Evolutionary conservation across 1,140 invertebrate genomes (phyloP), one percentile per base, ranked within the genome.

Genomic region (Druon quercuslanigerum): DNA sequence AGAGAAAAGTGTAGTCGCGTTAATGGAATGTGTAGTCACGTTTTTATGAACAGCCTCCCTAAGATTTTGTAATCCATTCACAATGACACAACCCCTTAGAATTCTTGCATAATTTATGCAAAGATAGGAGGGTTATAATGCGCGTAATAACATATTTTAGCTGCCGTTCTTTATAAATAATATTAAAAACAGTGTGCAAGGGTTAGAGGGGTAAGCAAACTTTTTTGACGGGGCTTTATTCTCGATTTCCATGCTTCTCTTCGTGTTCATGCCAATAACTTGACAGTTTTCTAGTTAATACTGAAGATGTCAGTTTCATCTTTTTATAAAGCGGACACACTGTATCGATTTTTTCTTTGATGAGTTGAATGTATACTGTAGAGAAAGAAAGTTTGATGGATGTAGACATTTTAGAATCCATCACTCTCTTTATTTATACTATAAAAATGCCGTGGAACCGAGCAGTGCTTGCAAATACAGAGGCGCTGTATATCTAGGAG

Each of bases 11-110:
- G 33, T 66, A 40, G 60, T 40, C 60, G 60, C 13, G 14, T 66
- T 66, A 66, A 66, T 66, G 60, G 60, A 40, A 66, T 66, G 60
- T 66, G 40, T 40, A 66, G 60, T 66, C 60, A 66, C 60, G 60
- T 66, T 66, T 66, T 66, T 33, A n/a, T 66, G 14, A 66, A 66
- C 25, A 60, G 16, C 13, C 13, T 25, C 17, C 52, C 19, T 33
- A 66, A 33, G 20, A 33, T 66, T 66, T 16, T 66, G 33, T 33
- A 16, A 66, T 40, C 60, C 60, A 66, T 60, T 60, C 19, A 33
- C 33, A 40, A 66, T 66, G 60, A 40, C 60, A 66, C 40, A 46
- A 46, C 25, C 60, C 40, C 25, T 66, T 66, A 14, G 1, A 12
- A 40, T 14, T 66, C 12, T 66, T 66, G 11, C 6, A 16, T 33